phyloP scores from a whole-genome alignment of 2,797 vertebrate genomes.

The Centropyge bicolor region DNA sequence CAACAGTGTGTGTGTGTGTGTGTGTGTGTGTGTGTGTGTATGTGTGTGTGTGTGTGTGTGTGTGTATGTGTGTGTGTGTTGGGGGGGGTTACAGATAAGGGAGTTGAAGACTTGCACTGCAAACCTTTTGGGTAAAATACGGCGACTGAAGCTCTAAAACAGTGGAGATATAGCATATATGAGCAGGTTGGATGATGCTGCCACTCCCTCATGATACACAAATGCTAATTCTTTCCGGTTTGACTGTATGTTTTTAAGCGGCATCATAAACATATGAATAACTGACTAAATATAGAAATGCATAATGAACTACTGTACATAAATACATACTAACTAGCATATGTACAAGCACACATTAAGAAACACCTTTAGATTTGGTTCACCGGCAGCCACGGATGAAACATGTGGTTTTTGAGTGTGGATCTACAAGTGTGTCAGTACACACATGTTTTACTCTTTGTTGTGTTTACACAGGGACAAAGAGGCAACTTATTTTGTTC shows the following conservation, averaged over 20 bases:
- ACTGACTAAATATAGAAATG: not conserved
- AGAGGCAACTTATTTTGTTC: not conserved
- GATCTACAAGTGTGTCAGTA: constrained; percentile 3
- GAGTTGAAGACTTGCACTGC: constrained; percentile 24
- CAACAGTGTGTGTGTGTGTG: not conserved
- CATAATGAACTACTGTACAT: not conserved
- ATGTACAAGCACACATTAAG: not conserved
- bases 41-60: not conserved
- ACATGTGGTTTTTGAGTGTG: not conserved
- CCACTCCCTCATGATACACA: not conserved
- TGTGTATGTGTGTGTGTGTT: too few relatives aligned
- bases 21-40: not conserved
- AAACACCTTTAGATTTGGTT: not conserved
- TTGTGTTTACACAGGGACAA: not conserved
- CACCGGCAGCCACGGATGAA: not conserved
- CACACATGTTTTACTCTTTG: not conserved
- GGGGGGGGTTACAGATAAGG: constrained; percentile 28
- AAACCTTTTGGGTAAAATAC: constrained; percentile 33
- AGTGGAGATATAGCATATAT: not conserved
- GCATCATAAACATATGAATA: not conserved
- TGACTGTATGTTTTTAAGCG: not conserved
- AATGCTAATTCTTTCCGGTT: not conserved
- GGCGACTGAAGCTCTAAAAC: constrained; percentile 14
- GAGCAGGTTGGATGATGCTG: not conserved
- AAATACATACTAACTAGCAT: constrained; percentile 3